Evolutionary conservation across 2,797 vertebrate genomes (phyloP), one percentile per base, ranked within the genome.

Genomic region (Channa striata): DNA sequence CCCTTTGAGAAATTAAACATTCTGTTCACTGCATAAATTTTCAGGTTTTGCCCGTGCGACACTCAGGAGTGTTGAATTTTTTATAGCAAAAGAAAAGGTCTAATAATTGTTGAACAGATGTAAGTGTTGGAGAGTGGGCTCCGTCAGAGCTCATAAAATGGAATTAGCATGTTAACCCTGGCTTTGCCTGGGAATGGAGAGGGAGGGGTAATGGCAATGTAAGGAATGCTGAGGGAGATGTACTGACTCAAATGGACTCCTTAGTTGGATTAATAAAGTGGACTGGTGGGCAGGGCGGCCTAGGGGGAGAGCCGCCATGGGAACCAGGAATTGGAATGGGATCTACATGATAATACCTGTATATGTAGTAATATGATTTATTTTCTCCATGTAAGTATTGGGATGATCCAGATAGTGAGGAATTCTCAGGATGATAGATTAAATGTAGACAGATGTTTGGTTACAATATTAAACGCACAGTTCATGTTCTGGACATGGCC

Each of bases 21-120:
- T 97, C 96, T 94, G 93, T 96, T 96, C 95, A 91, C 96, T 95
- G 96, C 95, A 97, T 98, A 98, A 93, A 98, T 98, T 97, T 97
- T 95, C 96, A 96, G 95, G 95, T 97, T 97, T 95, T 95, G 94
- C 95, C 96, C 92, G 92, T 94, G 95, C 90, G 95, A 97, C 96
- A 96, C 96, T 96, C 93, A 86, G 94, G 95, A 96, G 96, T 97
- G 96, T 96, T 98, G 96, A 97, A 98, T 98, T 96, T 98, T 98
- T 98, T 96, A 97, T 97, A 95, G 96, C 93, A 95, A 96, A 82
- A 83, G 6, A 97, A 97, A 96, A 93, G 95, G 93, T 97, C 95
- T 97, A 98, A 97, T 97, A 97, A 98, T 97, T 96, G 96, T 97
- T 96, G 96, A 97, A 97, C 97, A 99, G 96, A 96, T 99, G 96